Conservation (phyloP, 2,113 vertebrate genomes). For the Axis porcinus region DNA sequence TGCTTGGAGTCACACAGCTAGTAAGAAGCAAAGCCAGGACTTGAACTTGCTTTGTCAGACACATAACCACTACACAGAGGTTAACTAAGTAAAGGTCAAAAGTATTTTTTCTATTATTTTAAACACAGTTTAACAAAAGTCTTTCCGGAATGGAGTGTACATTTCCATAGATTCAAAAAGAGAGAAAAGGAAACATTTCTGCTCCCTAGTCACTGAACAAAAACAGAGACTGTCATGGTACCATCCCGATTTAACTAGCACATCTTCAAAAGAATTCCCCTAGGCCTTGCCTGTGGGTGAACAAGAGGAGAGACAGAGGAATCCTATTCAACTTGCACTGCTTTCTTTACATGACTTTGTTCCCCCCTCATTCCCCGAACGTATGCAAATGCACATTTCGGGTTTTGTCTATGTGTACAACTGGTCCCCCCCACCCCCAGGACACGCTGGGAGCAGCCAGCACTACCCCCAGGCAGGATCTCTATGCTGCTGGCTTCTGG, state of each 20-base stretch:
- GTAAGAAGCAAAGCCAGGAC: neutral
- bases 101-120: neutral
- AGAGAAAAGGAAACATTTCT: neutral
- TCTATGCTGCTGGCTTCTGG: rapidly evolving
- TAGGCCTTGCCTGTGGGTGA: neutral
- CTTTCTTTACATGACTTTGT: neutral
- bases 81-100: neutral
- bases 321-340: neutral
- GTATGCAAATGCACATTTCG: neutral
- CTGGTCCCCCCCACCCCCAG: neutral
- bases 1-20: neutral
- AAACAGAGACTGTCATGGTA: neutral
- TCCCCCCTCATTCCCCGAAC: rapidly evolving
- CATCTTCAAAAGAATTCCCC: neutral
- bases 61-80: neutral
- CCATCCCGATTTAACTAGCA: neutral
- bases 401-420: neutral
- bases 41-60: neutral
- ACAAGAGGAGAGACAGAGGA: neutral
- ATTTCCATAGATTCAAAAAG: neutral
- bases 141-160: neutral
- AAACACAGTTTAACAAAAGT: neutral
- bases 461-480: neutral
- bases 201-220: neutral
- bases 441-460: neutral